Evolutionary conservation across 2,797 vertebrate species (phyloP), one percentile per base, ranked within the genome.

Genomic region (Smutsia gigantea): DNA sequence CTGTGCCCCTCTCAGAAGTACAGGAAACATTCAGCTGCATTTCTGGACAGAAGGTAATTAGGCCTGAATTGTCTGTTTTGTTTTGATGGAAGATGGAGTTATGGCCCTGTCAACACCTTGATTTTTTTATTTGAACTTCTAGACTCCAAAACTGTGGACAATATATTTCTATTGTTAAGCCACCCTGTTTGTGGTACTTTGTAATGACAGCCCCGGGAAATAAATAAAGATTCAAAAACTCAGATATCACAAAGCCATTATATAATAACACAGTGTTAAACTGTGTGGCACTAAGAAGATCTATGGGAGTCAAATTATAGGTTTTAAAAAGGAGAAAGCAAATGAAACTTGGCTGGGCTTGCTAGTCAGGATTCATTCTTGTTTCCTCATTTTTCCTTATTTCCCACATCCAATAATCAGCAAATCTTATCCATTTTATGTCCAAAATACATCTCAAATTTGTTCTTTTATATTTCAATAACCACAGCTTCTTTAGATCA

Each of bases 141-240:
- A 75, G n/a, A 55, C 57, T 79, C 57, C 39, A 89, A 19, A 85
- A 79, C 39, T 53, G 29, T 69, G 53, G 64, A 88, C 42, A 92
- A 46, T 66, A 74, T 72, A 79, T 92, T 88, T 79, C 42, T 13
- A n/a, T 88, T 87, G 25, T 88, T 88, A 79, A 91, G 39, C 9
- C 77, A 84, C 49, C 25, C 31, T 88, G 29, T 84, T 77, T 87
- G 49, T 85, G 49, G 8, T 85, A 69, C 53, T 93, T 87, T 59
- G 37, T 59, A 86, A 51, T 74, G 39, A 17, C 27, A 94, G 4
- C 53, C 23, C 39, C 64, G 53, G 61, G 34, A 88, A 81, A 57
- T 51, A 12, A 90, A 49, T 25, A 87, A 95, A 66, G 39, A 75
- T 42, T 72, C 34, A 77, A 89, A 88, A 92, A 51, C 59, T 72